Evolutionary conservation across 2,888 invertebrate species (phyloP).

Genomic region (Lepeophtheirus nordmannii): DNA sequence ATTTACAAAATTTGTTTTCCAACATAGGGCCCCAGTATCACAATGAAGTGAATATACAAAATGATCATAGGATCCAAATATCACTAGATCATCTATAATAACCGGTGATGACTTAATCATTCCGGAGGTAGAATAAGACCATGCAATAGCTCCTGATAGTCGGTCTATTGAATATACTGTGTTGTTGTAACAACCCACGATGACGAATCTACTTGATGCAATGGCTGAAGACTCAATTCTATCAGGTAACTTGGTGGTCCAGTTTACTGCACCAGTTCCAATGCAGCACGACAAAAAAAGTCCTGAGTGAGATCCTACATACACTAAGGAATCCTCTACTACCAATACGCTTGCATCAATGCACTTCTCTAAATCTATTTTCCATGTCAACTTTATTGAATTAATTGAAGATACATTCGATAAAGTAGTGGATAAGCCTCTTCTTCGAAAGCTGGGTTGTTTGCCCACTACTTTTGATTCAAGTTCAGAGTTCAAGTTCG

Average conservation of each 20-base stretch:
- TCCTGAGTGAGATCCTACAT: conserved; percentile 18
- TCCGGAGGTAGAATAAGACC: neutral
- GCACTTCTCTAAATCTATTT: conserved; percentile 19
- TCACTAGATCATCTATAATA: neutral
- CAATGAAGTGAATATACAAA: conserved; percentile 4
- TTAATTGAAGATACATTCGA: neutral
- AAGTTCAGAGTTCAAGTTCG: no score
- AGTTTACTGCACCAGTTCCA: neutral
- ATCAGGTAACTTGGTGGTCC: conserved; percentile 2
- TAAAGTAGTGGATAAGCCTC: neutral
- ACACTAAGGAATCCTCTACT: neutral
- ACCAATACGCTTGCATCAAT: conserved; percentile 17
- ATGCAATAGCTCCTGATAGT: neutral
- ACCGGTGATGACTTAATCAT: conserved; percentile 8
- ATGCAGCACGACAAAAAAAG: neutral
- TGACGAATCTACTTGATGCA: neutral
- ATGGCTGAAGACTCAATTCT: conserved; percentile 7
- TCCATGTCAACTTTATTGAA: neutral
- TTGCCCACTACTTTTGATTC: no score
- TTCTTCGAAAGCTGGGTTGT: neutral
- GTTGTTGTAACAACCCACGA: conserved; percentile 8
- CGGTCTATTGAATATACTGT: neutral
- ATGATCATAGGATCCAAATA: conserved; percentile 20
- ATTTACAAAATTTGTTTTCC: neutral
- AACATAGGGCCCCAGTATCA: neutral